These are phyloP conservation scores for Drosophila repletoides DNA, from an alignment of 1,140 invertebrate species.

Conservation along the genomic window DNA sequence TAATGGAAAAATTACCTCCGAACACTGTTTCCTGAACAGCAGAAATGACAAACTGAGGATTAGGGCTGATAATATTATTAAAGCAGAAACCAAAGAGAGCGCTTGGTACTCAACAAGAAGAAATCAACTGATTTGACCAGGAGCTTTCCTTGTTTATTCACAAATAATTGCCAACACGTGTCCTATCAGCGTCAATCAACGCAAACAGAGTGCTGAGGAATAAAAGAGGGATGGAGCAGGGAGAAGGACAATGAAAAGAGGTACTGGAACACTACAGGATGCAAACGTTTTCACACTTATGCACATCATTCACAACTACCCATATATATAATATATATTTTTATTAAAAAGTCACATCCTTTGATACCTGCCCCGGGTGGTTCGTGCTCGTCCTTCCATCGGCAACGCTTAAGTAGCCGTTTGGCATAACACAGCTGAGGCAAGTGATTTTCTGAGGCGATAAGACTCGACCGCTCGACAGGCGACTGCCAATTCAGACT, in stretches of 20 bases:
- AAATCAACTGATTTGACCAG: constrained; percentile 55
- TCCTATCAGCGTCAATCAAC: constrained; percentile 77
- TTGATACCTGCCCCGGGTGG: no score
- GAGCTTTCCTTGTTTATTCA: constrained; percentile 66
- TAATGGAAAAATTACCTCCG: no score
- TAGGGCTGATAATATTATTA: no score
- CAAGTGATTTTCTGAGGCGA: constrained; percentile 48
- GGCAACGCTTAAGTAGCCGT: no score
- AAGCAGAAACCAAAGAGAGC: no score
- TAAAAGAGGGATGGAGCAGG: background rate
- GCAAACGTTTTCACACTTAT: constrained; percentile 67
- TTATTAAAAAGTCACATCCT: no score
- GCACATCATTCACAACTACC: constrained; percentile 55
- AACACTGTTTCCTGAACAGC: no score
- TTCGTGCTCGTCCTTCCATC: no score
- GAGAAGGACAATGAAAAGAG: no score
- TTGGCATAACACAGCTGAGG: no score
- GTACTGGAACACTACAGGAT: constrained; percentile 14
- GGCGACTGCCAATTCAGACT: constrained; percentile 14
- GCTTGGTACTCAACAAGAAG: constrained; percentile 43
- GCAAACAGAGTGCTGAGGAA: constrained; percentile 39
- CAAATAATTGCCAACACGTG: constrained; percentile 78
- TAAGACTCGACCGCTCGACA: no score
- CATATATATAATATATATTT: constrained; percentile 55
- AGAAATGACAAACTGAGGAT: no score